Evolutionary conservation across 2,888 invertebrate genomes (phyloP), one percentile per base, ranked within the genome.

Genomic region (Eupithecia abbreviata): DNA sequence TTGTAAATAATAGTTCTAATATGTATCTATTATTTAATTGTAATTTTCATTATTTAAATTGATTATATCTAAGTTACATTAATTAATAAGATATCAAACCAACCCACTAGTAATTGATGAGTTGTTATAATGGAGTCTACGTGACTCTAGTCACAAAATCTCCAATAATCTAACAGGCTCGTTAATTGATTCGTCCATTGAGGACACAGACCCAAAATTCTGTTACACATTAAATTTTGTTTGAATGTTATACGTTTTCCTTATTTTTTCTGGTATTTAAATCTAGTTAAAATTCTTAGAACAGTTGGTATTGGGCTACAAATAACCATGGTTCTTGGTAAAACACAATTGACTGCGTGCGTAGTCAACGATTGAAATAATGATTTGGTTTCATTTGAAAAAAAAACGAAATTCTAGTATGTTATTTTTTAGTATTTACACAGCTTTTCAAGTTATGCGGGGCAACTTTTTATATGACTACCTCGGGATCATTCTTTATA

Each of bases 61-160:
- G 0, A 30, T 30, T 30, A 30, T 30, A 30, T 30, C 30, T 30
- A 30, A 30, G 30, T 30, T 30, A 30, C 30, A 30, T 30, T 30
- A 30, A 30, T 51, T 51, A 51, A 51, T 15, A 15, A 30, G 30
- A 10, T 12, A 62, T 62, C 2, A 62, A 62, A 62, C 4, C 1
- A 30, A 12, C 30, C 30, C 12, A 55, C 55, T 55, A 30, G 30
- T 62, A 62, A 62, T 62, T 62, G 30, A 30, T 30, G 18, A 62
- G 10, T 62, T 58, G 4, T 18, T 62, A 4, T 62, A 30, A 30
- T 62, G 4, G 30, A 62, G 62, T 62, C 62, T 62, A 62, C 62
- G 62, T 62, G 62, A 62, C 62, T 62, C 18, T 62, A 62, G 62
- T 62, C 62, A 62, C 62, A 62, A 62, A 62, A 62, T 10, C 62